Percentiles rank a stretch among this genome's conserved stretches.
phyloP scores from a whole-genome alignment of 2,888 invertebrate genomes.

The Antheraea assamensis region DNA sequence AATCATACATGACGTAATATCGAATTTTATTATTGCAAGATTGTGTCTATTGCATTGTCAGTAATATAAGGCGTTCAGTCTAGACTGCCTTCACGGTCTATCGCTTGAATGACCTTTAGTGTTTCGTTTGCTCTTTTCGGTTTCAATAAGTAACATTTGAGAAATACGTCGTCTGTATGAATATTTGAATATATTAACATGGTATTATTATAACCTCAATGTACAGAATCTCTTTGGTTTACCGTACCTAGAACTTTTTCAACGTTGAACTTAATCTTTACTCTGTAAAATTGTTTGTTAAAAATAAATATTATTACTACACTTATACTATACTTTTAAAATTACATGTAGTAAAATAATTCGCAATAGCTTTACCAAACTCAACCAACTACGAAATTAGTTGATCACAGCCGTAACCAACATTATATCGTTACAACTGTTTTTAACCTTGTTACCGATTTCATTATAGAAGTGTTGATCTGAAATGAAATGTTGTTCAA shows the following conservation, averaged over 20 bases:
- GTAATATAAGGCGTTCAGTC: slow-evolving; percentile 23
- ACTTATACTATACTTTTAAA: neutral
- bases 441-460: neutral
- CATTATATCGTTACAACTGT: neutral
- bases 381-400: neutral
- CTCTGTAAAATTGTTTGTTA: neutral
- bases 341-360: neutral
- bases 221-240: neutral
- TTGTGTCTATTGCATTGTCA: slow-evolving; percentile 15
- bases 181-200: slow-evolving; percentile 12
- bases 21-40: slow-evolving; percentile 11
- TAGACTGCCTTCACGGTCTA: slow-evolving; percentile 30
- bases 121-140: slow-evolving; percentile 22
- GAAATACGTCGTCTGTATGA: neutral
- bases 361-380: neutral
- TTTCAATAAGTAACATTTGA: slow-evolving; percentile 18
- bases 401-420: neutral
- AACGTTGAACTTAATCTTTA: neutral
- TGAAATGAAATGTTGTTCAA: neutral
- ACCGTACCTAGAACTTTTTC: neutral
- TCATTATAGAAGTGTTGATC: neutral
- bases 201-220: neutral
- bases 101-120: slow-evolving; percentile 29
- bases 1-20: neutral
- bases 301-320: neutral